phyloP scores from a whole-genome alignment of 2,888 invertebrate species.

The Drosophila helvetica region DNA sequence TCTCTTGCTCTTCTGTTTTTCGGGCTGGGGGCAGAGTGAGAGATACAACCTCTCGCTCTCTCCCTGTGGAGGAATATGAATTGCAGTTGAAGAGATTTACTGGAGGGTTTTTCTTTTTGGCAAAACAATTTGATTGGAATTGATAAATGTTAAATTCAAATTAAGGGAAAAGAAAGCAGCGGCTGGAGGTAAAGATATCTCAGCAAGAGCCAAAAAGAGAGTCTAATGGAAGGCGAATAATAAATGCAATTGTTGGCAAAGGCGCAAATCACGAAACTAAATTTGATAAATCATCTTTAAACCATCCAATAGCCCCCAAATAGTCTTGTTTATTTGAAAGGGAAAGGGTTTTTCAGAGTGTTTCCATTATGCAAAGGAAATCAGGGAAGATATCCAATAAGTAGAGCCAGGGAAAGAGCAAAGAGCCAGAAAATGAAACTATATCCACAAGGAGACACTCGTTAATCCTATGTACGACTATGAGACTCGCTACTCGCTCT shows the following conservation, averaged over 20 bases:
- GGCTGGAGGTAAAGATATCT: background rate
- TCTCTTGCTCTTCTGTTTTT: conserved; percentile 33
- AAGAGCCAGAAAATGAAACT: too few relatives aligned
- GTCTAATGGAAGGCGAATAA: background rate
- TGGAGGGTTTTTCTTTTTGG: conserved; percentile 23
- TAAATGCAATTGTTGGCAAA: background rate
- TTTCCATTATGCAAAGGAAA: too few relatives aligned
- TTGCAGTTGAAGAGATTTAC: conserved; percentile 40
- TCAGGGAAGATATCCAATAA: too few relatives aligned
- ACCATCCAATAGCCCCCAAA: too few relatives aligned
- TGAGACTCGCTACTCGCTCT: too few relatives aligned
- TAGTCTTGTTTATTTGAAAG: too few relatives aligned
- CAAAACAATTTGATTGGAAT: conserved; percentile 29
- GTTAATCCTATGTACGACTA: conserved; percentile 11
- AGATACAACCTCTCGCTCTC: conserved; percentile 54
- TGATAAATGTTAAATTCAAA: conserved; percentile 15
- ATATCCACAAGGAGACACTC: background rate
- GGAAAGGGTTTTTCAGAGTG: too few relatives aligned
- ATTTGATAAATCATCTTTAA: too few relatives aligned
- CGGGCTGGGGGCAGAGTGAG: too few relatives aligned
- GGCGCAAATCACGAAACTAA: too few relatives aligned
- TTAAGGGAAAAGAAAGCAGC: background rate
- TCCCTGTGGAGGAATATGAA: conserved; percentile 52
- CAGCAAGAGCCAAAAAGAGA: background rate
- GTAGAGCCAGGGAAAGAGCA: too few relatives aligned